Conservation (phyloP, 2,113 vertebrate species). For the Perognathus longimembris region DNA sequence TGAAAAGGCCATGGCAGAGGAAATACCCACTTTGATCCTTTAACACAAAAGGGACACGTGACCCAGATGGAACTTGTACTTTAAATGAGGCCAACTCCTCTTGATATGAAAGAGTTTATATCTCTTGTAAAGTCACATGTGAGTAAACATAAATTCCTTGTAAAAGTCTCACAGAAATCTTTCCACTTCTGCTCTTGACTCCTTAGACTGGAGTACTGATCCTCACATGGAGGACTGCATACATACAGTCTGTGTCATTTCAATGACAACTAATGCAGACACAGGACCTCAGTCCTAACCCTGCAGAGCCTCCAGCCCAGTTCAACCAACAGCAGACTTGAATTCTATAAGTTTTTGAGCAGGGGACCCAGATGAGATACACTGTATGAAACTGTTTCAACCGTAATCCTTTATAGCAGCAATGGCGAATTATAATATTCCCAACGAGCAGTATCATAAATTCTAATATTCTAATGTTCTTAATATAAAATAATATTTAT, state of each 20-base stretch:
- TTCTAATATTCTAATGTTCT: background rate
- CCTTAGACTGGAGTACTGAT: background rate
- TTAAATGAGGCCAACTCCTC: constrained; percentile 29
- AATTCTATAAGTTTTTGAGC: background rate
- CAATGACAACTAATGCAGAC: constrained; percentile 15
- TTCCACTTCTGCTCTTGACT: background rate
- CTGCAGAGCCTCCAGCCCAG: background rate
- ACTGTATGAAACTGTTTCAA: background rate
- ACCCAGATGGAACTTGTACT: background rate
- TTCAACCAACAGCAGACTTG: background rate
- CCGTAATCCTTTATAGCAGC: background rate
- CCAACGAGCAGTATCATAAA: background rate
- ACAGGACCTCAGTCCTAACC: background rate
- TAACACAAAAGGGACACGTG: constrained; percentile 33
- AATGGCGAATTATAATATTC: background rate
- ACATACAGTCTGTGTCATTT: background rate
- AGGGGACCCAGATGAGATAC: background rate
- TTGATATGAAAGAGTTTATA: background rate
- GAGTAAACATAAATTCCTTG: constrained; percentile 3
- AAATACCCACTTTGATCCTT: constrained; percentile 68
- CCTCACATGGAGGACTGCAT: background rate
- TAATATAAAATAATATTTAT: background rate
- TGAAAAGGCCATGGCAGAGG: background rate
- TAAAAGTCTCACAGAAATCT: constrained; percentile 26
- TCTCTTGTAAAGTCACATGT: constrained; percentile 6